Base-by-base conservation (phyloP, 2,888 invertebrate genomes). In the Alloplasta piceator region DNA sequence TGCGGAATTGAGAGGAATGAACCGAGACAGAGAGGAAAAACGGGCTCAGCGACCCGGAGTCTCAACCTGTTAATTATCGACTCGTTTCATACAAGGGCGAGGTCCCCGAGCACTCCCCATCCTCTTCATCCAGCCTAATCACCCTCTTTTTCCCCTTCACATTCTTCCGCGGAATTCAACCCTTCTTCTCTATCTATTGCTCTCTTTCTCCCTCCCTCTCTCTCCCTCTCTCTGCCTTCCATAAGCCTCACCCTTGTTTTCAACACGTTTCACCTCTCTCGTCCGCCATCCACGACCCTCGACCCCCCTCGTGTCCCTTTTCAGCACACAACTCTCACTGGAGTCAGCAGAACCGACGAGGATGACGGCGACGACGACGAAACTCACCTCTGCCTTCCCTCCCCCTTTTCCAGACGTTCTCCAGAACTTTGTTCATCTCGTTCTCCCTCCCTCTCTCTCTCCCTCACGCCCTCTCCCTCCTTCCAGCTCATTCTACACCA, bases 61-160 rank as follows among this genome's bases (percentile, higher is more conserved):
- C 81, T 84, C 80, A 82, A 81, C 82, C 83, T 91, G 91, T 91
- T 92, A 91, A 91, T 91, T 91, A 92, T 91, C 90, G 91, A 90
- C 89, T 90, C 86, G 87, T 86, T 86, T 87, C 86, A 67, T 80
- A 83, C 78, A 67, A 78, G 84, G 84, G 79, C 79, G 82, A 84
- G 81, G 80, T 75, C 72, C 64, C 71, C 84, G 78, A 82, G 78
- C 74, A 83, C 83, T 82, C 72, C 12, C 48, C 26, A 48, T 12
- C 61, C 85, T 76, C 83, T 85, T 74, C 86, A 84, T 43, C 55
- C 50, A 86, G 87, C 87, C 89, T 90, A 90, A 91, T 91, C 89
- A 89, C 88, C 89, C 89, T 89, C 87, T 86, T 87, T 89, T 83
- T 89, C 88, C 86, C 84, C 80, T 82, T 84, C 26, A 64, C 68